Base-by-base conservation (phyloP, 2,113 vertebrate genomes). In the Naja naja region DNA sequence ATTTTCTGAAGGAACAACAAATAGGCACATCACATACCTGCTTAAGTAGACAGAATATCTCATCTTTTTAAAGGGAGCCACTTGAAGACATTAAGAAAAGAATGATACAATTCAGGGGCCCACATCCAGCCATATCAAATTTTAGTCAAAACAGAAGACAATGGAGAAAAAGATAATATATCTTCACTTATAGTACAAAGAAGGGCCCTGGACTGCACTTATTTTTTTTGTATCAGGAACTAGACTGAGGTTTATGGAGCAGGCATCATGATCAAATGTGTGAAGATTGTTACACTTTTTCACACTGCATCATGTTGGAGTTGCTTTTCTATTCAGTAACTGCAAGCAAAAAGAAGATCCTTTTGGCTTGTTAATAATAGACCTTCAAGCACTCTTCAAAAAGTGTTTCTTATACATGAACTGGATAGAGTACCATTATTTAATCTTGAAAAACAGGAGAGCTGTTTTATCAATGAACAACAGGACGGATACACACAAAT, bases 231-330 rank as follows among this genome's bases (percentile, higher is more conserved):
- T 49, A 87, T 88, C 49, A 60, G 2, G 1, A 1, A 55, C 64
- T 53, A 43, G 87, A 55, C 6, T 86, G 14, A 91, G 34, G 92
- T 90, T 53, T 60, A 74, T 16, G 1, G 81, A 93, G 93, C 53
- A 14, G 34, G 90, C 91, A 39, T 94, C 93, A 3, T 88, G 8
- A 16, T 5, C 92, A 94, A 87, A 2, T 10, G 90, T 85, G 64
- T 92, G 93, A 85, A 89, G 87, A 91, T 91, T 93, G 85, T 85
- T 93, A 69, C 45, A 49, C 1, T 69, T 30, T 85, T 53, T 12
- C 89, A 5, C 89, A 5, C 88, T 90, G 92, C 3, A 49, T 69
- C 85, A 43, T 91, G 39, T 85, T 86, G 52, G 47, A 94, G n/a
- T 3, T 23, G 30, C 0, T 91, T 47, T 6, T 12, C 91, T 89